Conservation (phyloP, 2,797 vertebrate genomes). For the Malacoctenus gilli region DNA sequence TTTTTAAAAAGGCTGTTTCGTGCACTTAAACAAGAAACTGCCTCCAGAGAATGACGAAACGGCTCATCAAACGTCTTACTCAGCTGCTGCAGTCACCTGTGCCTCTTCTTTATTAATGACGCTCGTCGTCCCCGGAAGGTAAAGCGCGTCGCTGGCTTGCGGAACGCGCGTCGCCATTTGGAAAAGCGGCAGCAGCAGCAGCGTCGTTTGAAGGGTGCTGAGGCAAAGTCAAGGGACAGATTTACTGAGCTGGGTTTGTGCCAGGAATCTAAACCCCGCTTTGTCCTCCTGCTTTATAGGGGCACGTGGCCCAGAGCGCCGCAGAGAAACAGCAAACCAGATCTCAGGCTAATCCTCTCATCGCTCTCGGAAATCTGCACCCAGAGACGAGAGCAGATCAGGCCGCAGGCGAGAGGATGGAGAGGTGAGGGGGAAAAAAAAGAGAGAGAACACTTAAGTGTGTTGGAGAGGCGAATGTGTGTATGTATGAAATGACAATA, state of each 20-base stretch:
- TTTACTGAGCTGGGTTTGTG: slow-evolving; percentile 43
- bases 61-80: slow-evolving; percentile 23
- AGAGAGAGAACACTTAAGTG: too few species aligned
- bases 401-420: not conserved
- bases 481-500: too few species aligned
- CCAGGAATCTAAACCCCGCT: slow-evolving; percentile 62
- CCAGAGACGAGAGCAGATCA: slow-evolving; percentile 37
- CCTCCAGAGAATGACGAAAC: not conserved
- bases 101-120: slow-evolving; percentile 10
- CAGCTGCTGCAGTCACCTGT: not conserved
- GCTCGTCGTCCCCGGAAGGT: slow-evolving; percentile 5
- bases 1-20: not conserved
- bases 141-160: not conserved
- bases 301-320: slow-evolving; percentile 31
- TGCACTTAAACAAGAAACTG: not conserved
- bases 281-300: slow-evolving; percentile 51
- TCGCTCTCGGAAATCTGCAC: slow-evolving; percentile 61
- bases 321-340: slow-evolving; percentile 53
- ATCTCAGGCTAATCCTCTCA: slow-evolving; percentile 71
- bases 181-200: not conserved
- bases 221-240: slow-evolving; percentile 19
- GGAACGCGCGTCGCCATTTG: not conserved
- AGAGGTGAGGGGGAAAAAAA: too few species aligned
- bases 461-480: too few species aligned
- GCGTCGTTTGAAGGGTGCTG: not conserved